phyloP scores from a whole-genome alignment of 2,888 invertebrate genomes.

The Lapara coniferarum region DNA sequence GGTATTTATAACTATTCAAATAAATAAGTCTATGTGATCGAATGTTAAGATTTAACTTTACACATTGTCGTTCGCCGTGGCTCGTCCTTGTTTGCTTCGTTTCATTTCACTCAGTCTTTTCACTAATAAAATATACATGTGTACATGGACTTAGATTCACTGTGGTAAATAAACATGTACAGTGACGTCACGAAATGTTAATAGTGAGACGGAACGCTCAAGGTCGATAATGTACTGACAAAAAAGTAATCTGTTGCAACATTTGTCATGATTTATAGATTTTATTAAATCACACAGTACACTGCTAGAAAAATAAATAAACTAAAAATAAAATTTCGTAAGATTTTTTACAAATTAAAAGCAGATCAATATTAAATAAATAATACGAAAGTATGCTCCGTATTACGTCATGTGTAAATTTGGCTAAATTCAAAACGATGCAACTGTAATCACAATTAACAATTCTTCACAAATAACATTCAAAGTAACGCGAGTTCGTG shows the following conservation, averaged over 20 bases:
- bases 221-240: too few relatives aligned
- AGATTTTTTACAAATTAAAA: too few relatives aligned
- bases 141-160: constrained; percentile 30
- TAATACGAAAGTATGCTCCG: too few relatives aligned
- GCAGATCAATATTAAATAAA: too few relatives aligned
- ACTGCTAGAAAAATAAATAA: too few relatives aligned
- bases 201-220: neutral
- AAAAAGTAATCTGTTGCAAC: too few relatives aligned
- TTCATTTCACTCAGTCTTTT: constrained; percentile 43
- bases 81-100: constrained; percentile 53
- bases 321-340: too few relatives aligned
- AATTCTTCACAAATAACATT: neutral
- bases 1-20: constrained; percentile 73
- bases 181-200: constrained; percentile 14
- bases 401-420: neutral
- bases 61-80: constrained; percentile 50
- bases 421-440: neutral
- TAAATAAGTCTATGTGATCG: constrained; percentile 77
- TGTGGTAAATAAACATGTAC: neutral
- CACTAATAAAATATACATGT: constrained; percentile 28
- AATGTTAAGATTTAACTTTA: constrained; percentile 61
- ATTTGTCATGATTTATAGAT: too few relatives aligned
- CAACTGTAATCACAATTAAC: neutral
- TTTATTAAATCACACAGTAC: too few relatives aligned
- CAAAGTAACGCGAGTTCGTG: neutral